Base-by-base conservation (phyloP, 2,113 vertebrate species). In the Scortum barcoo region DNA sequence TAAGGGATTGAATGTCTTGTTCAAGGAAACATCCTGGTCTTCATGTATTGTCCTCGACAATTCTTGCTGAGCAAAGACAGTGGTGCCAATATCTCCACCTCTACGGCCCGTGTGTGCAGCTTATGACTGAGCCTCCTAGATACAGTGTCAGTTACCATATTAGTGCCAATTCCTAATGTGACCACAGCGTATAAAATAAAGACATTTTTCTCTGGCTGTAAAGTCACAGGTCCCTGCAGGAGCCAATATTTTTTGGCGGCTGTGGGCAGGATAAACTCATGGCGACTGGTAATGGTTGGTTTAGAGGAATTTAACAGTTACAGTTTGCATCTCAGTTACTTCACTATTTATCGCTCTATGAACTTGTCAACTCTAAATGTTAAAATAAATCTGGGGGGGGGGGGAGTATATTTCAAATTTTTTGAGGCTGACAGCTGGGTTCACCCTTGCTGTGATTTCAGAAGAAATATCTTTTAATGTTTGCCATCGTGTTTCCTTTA, bases 1-100 rank as follows among this genome's bases (percentile, higher is more conserved):
- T 86, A 26, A 83, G 13, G 69, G 61, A 66, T 57, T 70, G 50
- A 33, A 69, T 66, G 57, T 86, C 70, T 77, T 16, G 54, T 71
- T 92, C 81, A 89, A 87, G 85, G 87, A 86, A 79, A 89, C 57
- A 72, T 84, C 70, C 73, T 48, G 33, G 30, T 61, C 60, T 57
- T 73, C 3, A 3, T 57, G 30, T 30, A 38, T 58, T 67, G 42
- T 42, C 44, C 66, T 48, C 40, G 50, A 46, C 72, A 53, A 48
- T 28, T 80, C 26, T 50, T 22, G 28, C 72, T 46, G 28, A 60
- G 58, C 28, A 51, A 24, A 44, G 40, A 50, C 40, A 54, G 28
- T 2, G 5, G 67, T 17, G 22, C 14, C 30, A 17, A 2, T 3
- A 48, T 63, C 24, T 38, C 61, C 61, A 58, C 61, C 33, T 69